Evolutionary conservation across 2,113 vertebrate genomes (phyloP), one percentile per base, ranked within the genome.

Genomic region (Albula goreensis): DNA sequence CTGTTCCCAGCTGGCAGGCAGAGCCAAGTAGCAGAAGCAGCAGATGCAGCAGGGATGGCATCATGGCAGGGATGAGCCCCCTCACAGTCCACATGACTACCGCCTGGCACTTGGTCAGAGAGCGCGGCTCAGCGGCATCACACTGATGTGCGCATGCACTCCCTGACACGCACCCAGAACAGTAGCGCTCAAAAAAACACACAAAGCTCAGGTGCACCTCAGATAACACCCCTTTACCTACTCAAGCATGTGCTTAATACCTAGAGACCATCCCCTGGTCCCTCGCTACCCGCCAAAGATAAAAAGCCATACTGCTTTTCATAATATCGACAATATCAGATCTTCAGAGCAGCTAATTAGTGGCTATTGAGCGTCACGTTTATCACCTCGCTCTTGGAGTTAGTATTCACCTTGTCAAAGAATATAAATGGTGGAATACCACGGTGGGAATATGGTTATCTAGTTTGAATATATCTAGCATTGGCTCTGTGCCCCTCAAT

Each of bases 11-110:
- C 74, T 88, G 84, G 81, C 87, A 91, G 3, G 87, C 84, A 19
- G 90, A 87, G 78, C 91, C 93, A 5, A 92, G 83, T 48, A 93
- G 74, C 84, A 96, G 88, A 91, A 92, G 84, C 60, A 91, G 57
- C 51, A 91, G 17, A 8, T 74, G 70, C 70, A 92, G 89, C 85
- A 93, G 88, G 22, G 70, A 74, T 0, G 88, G 84, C 94, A 95
- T 95, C 51, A 84, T 91, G 52, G 80, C 52, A 17, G 60, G 81
- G 56, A 13, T 52, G 88, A 83, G 87, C 87, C 10, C 17, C 82
- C 88, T 84, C 51, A 81, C 48, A 56, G 74, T 66, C 70, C 53
- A 80, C 82, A 89, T 82, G 87, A 89, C 87, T 89, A 89, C 48
- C 80, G 53, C 88, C 84, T 88, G 79, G 66, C 70, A 87, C 85